Percentiles rank a stretch among this genome's conserved stretches.
Conservation (phyloP, 2,113 vertebrate species). For the Propithecus coquereli region DNA sequence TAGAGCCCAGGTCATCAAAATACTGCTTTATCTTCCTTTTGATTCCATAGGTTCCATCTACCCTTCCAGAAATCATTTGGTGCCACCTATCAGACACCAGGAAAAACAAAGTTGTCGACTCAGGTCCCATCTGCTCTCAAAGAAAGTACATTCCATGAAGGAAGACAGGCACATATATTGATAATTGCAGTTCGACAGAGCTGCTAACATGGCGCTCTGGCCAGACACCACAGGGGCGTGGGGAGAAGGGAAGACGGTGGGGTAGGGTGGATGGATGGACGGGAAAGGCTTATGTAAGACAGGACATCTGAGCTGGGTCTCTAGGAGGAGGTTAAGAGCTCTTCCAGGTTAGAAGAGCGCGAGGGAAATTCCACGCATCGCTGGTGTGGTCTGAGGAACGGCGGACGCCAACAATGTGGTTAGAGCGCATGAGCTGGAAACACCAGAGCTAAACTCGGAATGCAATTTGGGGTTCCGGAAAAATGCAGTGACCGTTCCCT, state of each 20-base stretch:
- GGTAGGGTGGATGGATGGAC: rapidly evolving
- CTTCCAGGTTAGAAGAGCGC: not conserved
- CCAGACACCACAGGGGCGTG: rapidly evolving
- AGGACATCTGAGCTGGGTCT: not conserved
- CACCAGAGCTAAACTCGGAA: not conserved
- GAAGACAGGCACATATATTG: not conserved
- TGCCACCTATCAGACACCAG: not conserved
- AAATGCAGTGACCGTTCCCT: not conserved
- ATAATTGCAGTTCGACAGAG: no score
- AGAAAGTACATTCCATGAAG: not conserved
- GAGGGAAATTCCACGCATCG: rapidly evolving
- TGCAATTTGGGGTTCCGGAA: not conserved
- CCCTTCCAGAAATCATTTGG: not conserved
- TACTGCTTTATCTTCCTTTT: not conserved
- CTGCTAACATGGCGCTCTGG: not conserved
- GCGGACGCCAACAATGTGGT: not conserved
- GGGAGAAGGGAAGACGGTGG: rapidly evolving
- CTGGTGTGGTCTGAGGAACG: not conserved
- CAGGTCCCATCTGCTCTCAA: not conserved
- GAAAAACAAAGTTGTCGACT: not conserved
- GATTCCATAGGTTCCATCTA: not conserved
- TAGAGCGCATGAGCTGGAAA: not conserved
- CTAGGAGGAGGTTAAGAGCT: not conserved
- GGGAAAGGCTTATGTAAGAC: no score
- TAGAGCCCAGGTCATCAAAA: not conserved